Conservation (phyloP, 1,140 invertebrate species). For the Diachasma alloeum region DNA sequence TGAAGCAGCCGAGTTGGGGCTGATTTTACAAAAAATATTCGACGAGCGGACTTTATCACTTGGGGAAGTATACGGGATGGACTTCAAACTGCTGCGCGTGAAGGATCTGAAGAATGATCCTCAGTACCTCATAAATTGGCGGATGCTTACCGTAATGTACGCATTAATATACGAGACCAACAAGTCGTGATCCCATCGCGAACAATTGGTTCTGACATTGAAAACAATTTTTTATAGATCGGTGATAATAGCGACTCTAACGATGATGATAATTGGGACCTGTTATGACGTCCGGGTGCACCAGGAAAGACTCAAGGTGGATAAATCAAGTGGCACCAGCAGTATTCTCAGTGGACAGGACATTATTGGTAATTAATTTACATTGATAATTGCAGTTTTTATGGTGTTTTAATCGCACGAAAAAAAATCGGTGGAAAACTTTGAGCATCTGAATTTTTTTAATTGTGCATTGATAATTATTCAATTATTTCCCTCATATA, state of each 20-base stretch:
- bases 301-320: not conserved
- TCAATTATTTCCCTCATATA: too few relatives aligned
- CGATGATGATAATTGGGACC: slow-evolving; percentile 38
- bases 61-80: slow-evolving; percentile 43
- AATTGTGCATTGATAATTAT: too few relatives aligned
- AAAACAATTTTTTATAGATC: not conserved
- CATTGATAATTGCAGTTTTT: not conserved
- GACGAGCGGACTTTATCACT: slow-evolving; percentile 40
- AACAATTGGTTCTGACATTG: not conserved
- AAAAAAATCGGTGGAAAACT: too few relatives aligned
- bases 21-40: slow-evolving; percentile 46
- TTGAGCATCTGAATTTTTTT: too few relatives aligned
- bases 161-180: slow-evolving; percentile 9
- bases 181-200: too few relatives aligned
- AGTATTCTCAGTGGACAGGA: not conserved
- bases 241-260: slow-evolving; percentile 25
- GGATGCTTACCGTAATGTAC: slow-evolving; percentile 31
- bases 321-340: not conserved
- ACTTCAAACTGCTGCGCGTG: slow-evolving; percentile 48
- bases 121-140: slow-evolving; percentile 39
- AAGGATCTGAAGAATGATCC: slow-evolving; percentile 44
- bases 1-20: slow-evolving; percentile 36
- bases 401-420: too few relatives aligned
- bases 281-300: not conserved
- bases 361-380: slow-evolving; percentile 8